Conservation (phyloP, 2,888 invertebrate genomes). For the Hirtodrosophila histrioides region DNA sequence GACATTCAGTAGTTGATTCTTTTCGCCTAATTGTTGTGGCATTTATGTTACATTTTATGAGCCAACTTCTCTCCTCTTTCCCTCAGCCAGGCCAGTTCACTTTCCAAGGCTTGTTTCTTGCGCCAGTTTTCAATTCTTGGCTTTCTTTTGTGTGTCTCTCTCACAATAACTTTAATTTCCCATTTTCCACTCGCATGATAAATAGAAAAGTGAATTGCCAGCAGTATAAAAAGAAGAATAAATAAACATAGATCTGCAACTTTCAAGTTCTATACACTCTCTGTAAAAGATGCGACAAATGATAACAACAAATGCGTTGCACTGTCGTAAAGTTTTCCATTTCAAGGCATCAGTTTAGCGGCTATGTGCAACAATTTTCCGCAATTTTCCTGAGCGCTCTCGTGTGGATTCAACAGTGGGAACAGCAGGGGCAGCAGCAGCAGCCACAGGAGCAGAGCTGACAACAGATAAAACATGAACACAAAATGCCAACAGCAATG, state of each 20-base stretch:
- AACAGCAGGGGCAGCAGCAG: conserved; percentile 1
- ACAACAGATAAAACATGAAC: conserved; percentile 58
- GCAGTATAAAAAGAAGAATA: conserved; percentile 34
- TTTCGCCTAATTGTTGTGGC: conserved; percentile 30
- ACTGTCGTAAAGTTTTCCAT: conserved; percentile 66
- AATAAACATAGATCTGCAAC: conserved; percentile 41
- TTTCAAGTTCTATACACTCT: conserved; percentile 41
- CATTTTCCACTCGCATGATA: conserved; percentile 58
- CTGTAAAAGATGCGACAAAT: conserved; percentile 63
- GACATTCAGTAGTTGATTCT: conserved; percentile 47
- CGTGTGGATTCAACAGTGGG: conserved; percentile 16
- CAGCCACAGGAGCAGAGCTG: conserved; percentile 48
- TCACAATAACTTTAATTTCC: conserved; percentile 62
- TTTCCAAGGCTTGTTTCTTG: conserved; percentile 35
- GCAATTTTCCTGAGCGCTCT: conserved; percentile 55
- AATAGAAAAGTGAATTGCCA: conserved; percentile 75
- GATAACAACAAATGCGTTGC: conserved; percentile 69
- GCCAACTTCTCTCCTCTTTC: neutral
- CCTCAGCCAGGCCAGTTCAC: conserved; percentile 24
- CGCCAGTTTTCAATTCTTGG: conserved; percentile 62
- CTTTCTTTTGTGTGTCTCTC: conserved; percentile 38
- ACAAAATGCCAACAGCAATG: conserved; percentile 54
- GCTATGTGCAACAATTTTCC: conserved; percentile 60
- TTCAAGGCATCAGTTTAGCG: conserved; percentile 65
- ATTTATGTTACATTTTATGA: conserved; percentile 33